Conservation (phyloP, 2,888 invertebrate species). For the Acrobasis suavella region DNA sequence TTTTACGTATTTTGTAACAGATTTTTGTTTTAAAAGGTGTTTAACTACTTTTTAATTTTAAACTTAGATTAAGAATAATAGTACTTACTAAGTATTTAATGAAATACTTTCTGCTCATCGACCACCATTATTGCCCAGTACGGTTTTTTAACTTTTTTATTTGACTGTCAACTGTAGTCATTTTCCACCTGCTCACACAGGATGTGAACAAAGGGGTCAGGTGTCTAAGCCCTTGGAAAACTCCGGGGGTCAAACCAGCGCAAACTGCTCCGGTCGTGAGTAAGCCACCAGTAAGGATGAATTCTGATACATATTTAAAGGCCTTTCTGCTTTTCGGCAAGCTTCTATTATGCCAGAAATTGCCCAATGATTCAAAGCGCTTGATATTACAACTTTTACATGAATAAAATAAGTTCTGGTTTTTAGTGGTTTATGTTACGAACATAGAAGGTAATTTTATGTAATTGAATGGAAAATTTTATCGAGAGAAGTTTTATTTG, state of each 20-base stretch:
- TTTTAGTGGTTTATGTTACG: neutral
- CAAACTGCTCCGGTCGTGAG: constrained; percentile 17
- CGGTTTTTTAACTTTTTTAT: too few species aligned
- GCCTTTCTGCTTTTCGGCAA: constrained; percentile 9
- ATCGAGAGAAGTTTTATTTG: neutral
- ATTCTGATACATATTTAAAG: neutral
- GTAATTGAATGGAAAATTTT: neutral
- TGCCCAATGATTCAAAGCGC: neutral
- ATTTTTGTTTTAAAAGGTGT: too few species aligned
- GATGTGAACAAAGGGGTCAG: constrained; percentile 23
- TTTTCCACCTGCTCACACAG: constrained; percentile 24
- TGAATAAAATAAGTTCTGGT: neutral
- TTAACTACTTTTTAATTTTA: too few species aligned
- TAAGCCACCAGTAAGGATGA: constrained; percentile 15
- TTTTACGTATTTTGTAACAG: neutral
- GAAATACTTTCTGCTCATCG: too few species aligned
- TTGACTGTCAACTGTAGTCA: neutral
- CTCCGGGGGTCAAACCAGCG: constrained; percentile 14
- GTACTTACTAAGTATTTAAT: too few species aligned
- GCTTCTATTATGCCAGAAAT: neutral
- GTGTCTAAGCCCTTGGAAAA: constrained; percentile 24
- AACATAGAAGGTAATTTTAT: neutral
- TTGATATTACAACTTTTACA: neutral
- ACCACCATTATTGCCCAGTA: too few species aligned
- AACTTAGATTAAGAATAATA: too few species aligned